These are phyloP conservation scores for Agelaius tricolor DNA, from an alignment of 2,113 vertebrate species.

Conservation along the genomic window DNA sequence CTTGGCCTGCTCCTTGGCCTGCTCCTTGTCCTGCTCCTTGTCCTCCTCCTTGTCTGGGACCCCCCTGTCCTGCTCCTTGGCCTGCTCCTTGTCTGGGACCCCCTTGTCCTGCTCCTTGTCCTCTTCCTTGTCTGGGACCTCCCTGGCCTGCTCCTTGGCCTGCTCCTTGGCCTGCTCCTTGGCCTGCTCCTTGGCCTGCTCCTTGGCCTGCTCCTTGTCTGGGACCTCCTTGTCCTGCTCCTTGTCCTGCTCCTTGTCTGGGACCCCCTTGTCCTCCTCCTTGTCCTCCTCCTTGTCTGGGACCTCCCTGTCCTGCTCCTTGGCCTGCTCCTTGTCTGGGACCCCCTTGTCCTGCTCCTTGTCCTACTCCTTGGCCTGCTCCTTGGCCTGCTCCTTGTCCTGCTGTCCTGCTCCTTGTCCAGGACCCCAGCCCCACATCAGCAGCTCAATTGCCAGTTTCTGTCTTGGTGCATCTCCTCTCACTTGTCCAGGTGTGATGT, in stretches of 20 bases:
- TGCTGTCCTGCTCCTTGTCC: background rate
- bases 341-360: background rate
- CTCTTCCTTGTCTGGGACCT: background rate
- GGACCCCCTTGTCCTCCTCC: no score
- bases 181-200: no score
- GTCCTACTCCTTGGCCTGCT: no score
- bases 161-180: background rate
- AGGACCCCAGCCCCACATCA: background rate
- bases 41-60: no score
- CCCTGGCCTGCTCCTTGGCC: background rate
- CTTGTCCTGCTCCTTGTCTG: background rate
- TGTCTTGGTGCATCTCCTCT: background rate
- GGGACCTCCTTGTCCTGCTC: background rate
- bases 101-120: no score
- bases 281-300: background rate
- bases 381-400: background rate
- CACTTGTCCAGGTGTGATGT: background rate
- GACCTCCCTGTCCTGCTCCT: no score
- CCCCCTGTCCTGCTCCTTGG: no score
- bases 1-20: no score
- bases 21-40: no score
- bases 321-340: background rate
- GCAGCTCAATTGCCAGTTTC: fast-evolving
- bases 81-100: no score
- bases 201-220: background rate